Evolutionary conservation across 2,888 invertebrate genomes (phyloP).

Genomic region (Julus scandinavius): DNA sequence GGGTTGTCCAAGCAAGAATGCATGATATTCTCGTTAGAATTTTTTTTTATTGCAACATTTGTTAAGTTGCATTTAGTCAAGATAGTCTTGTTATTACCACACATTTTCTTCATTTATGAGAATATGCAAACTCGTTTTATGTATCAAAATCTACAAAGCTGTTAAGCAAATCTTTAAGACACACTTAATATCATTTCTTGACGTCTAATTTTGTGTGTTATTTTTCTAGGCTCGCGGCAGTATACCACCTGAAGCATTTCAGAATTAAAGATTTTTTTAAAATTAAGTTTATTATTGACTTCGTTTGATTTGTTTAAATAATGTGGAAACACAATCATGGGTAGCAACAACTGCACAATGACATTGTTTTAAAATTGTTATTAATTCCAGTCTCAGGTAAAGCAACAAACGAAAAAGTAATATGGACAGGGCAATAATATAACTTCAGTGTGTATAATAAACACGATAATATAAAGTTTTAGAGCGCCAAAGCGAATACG

Average conservation of each 20-base stretch:
- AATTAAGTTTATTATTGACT: not conserved
- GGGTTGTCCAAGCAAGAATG: too few species aligned
- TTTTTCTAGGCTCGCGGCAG: conserved; percentile 49
- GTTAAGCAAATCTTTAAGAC: too few species aligned
- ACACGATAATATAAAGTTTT: conserved; percentile 99
- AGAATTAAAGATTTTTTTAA: conserved; percentile 59
- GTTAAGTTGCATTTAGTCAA: too few species aligned
- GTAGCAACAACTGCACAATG: conserved; percentile 11
- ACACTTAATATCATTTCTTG: not conserved
- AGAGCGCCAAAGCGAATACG: conserved; percentile 98
- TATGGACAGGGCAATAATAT: not conserved
- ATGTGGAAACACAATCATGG: not conserved
- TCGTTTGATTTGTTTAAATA: conserved; percentile 22
- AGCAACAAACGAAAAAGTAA: not conserved
- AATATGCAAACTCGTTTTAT: too few species aligned
- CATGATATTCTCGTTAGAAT: too few species aligned
- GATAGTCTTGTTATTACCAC: too few species aligned
- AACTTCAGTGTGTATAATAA: conserved; percentile 83
- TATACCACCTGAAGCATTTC: conserved; percentile 57
- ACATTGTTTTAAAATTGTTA: not conserved
- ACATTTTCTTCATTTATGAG: too few species aligned
- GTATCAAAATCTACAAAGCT: too few species aligned
- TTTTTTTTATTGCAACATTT: too few species aligned
- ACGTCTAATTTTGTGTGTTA: not conserved
- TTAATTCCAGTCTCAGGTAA: not conserved